Evolutionary conservation across 1,140 invertebrate genomes (phyloP).

Genomic region (Cotesia chilonis): DNA sequence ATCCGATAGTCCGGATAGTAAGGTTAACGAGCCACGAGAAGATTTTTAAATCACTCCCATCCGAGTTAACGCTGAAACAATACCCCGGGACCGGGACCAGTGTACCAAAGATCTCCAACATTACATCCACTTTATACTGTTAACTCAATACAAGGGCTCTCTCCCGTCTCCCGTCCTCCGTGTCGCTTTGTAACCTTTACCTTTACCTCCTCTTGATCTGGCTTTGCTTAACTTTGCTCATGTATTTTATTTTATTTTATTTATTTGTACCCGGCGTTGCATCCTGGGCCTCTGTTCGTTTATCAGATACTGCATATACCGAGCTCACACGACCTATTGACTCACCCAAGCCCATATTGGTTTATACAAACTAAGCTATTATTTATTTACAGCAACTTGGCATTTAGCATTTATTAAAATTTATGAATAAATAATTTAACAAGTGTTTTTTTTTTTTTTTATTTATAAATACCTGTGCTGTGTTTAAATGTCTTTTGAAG

Average conservation of each 20-base stretch:
- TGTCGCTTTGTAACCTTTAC: constrained; percentile 30
- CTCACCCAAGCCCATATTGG: constrained; percentile 4
- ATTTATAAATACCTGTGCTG: too few relatives aligned
- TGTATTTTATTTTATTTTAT: too few relatives aligned
- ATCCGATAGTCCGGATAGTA: constrained; percentile 63
- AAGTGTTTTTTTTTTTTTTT: too few relatives aligned
- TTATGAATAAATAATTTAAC: too few relatives aligned
- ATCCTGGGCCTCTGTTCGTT: too few relatives aligned
- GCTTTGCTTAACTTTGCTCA: constrained; percentile 6
- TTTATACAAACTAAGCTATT: constrained; percentile 37
- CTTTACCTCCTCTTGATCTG: constrained; percentile 25
- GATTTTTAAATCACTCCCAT: constrained; percentile 61
- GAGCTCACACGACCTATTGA: not conserved
- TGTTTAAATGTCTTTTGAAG: too few relatives aligned
- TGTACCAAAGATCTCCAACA: constrained; percentile 23
- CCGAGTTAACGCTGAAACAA: constrained; percentile 14
- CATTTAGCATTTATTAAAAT: too few relatives aligned
- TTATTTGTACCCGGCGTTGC: too few relatives aligned
- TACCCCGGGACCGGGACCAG: constrained; percentile 20
- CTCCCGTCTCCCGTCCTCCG: not conserved
- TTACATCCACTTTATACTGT: too few relatives aligned
- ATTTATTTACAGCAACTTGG: constrained; percentile 13
- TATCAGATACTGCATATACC: too few relatives aligned
- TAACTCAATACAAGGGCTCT: too few relatives aligned
- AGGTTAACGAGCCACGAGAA: constrained; percentile 65